These are phyloP conservation scores for Tigriopus japonicus DNA, from an alignment of 1,140 invertebrate genomes.

Conservation along the genomic window DNA sequence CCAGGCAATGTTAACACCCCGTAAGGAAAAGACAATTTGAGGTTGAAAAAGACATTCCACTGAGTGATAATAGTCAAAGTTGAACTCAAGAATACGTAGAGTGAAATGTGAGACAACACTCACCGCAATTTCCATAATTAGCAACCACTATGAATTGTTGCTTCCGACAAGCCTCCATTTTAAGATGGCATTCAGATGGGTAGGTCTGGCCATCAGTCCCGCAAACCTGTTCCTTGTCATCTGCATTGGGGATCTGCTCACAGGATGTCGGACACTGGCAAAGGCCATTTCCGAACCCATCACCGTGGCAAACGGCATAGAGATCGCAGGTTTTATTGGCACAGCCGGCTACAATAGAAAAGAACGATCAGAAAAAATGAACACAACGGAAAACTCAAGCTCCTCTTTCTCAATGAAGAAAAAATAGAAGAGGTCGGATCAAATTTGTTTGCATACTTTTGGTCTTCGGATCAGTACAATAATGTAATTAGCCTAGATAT, in stretches of 20 bases:
- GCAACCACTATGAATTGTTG: slow-evolving; percentile 42
- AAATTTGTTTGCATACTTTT: too few species aligned
- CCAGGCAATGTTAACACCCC: too few species aligned
- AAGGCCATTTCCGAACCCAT: slow-evolving; percentile 45
- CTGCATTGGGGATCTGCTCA: neutral
- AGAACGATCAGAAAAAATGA: neutral
- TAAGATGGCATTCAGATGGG: slow-evolving; percentile 48
- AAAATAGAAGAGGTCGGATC: too few species aligned
- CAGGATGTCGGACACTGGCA: slow-evolving; percentile 50
- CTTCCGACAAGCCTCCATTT: slow-evolving; percentile 39
- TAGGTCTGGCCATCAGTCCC: slow-evolving; percentile 55
- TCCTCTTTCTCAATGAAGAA: neutral
- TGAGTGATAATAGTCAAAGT: too few species aligned
- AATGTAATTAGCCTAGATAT: too few species aligned
- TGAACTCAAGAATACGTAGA: neutral
- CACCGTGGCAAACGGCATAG: slow-evolving; percentile 59
- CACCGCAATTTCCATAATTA: slow-evolving; percentile 66
- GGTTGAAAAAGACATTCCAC: too few species aligned
- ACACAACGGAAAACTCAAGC: neutral
- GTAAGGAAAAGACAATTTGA: too few species aligned
- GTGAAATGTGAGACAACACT: slow-evolving; percentile 25
- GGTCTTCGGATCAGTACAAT: too few species aligned
- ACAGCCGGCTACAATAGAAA: slow-evolving; percentile 51
- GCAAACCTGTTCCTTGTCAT: slow-evolving; percentile 35
- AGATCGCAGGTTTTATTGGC: slow-evolving; percentile 66